A percentile compares a stretch with the other conserved stretches of the same genome.
Evolutionary conservation across 2,888 invertebrate species (phyloP).

Genomic region (Temnothorax rugatulus): DNA sequence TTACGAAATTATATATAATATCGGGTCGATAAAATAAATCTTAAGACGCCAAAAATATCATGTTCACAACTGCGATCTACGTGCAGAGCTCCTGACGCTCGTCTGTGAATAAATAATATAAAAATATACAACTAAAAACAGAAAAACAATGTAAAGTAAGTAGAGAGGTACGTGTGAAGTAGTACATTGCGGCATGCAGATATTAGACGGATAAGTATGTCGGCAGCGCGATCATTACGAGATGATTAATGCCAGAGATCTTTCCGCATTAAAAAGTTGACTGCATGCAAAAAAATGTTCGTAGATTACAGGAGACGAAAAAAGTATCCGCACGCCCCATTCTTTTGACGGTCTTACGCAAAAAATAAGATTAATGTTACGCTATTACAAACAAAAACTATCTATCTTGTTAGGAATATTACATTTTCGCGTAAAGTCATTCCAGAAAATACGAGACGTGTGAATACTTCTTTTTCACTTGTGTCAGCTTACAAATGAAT

Average conservation of each 20-base stretch:
- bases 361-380: neutral
- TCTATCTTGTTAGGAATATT: neutral
- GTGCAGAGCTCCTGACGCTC: conserved; percentile 74
- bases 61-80: conserved; percentile 69
- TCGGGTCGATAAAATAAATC: conserved; percentile 20
- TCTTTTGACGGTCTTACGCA: neutral
- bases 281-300: conserved; percentile 31
- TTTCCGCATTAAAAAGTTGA: neutral
- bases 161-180: conserved; percentile 40
- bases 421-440: neutral
- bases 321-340: neutral
- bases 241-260: conserved; percentile 31
- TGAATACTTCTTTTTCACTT: neutral
- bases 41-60: conserved; percentile 49
- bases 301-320: neutral
- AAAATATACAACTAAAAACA: conserved; percentile 60
- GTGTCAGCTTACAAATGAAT: conserved; percentile 47
- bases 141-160: conserved; percentile 42
- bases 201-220: conserved; percentile 39
- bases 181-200: conserved; percentile 41
- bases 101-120: conserved; percentile 80
- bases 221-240: conserved; percentile 1
- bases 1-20: conserved; percentile 19
- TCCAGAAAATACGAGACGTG: neutral
- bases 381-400: neutral